phyloP scores from a whole-genome alignment of 2,797 vertebrate genomes.

The Hypotaenidia okinawae region DNA sequence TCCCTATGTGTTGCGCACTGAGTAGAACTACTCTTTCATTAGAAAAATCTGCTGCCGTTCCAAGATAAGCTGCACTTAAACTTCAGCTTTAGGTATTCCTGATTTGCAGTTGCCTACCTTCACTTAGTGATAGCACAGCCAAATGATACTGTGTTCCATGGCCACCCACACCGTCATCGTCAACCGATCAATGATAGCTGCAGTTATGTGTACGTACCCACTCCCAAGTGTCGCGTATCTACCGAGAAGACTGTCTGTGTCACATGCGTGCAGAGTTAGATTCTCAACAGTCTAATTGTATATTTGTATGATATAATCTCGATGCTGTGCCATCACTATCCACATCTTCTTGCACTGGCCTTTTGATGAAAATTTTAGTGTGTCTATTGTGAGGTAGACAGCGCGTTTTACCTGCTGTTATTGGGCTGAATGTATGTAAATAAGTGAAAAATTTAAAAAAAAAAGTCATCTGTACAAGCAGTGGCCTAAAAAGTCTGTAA shows the following conservation, averaged over 20 bases:
- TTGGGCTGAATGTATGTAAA: constrained; percentile 85
- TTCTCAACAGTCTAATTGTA: constrained; percentile 77
- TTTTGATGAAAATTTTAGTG: constrained; percentile 73
- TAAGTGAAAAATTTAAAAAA: constrained; percentile 53
- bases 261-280: constrained; percentile 72
- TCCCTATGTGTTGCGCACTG: constrained; percentile 23
- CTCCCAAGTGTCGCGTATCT: constrained; percentile 57
- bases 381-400: constrained; percentile 76
- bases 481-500: constrained; percentile 77
- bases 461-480: constrained; percentile 71
- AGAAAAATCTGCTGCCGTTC: constrained; percentile 41
- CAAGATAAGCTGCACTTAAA: constrained; percentile 55
- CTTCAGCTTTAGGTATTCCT: constrained; percentile 54
- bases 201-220: constrained; percentile 24
- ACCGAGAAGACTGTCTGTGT: constrained; percentile 53
- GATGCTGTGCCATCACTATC: constrained; percentile 76
- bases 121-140: constrained; percentile 53
- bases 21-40: constrained; percentile 54
- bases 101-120: constrained; percentile 54
- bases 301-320: constrained; percentile 83
- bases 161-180: background rate
- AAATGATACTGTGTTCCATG: background rate
- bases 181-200: constrained; percentile 2
- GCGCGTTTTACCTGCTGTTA: constrained; percentile 75
- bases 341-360: constrained; percentile 78